These are phyloP conservation scores for Gadus chalcogrammus DNA, from an alignment of 2,113 vertebrate species.

Conservation along the genomic window DNA sequence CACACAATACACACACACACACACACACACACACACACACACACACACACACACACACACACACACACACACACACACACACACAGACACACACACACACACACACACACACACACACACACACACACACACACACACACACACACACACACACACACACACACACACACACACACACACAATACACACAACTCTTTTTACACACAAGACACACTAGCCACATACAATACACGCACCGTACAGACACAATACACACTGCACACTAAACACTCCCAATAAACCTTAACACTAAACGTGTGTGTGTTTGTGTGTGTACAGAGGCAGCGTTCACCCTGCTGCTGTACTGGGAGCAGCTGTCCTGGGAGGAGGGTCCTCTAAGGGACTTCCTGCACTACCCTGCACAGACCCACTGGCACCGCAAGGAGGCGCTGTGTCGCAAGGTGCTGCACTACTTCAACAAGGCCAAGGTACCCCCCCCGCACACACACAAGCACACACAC, in stretches of 20 bases:
- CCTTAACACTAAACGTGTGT: background rate
- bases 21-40: background rate
- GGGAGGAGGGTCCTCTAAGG: slow-evolving; percentile 91
- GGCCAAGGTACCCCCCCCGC: slow-evolving; percentile 81
- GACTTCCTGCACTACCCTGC: slow-evolving; percentile 95
- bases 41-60: background rate
- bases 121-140: too few relatives aligned
- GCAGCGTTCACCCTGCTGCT: slow-evolving; percentile 94
- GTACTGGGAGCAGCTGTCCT: slow-evolving; percentile 96
- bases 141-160: too few relatives aligned
- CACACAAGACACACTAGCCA: too few relatives aligned
- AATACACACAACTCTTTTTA: too few relatives aligned
- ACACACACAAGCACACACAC: background rate
- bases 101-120: too few relatives aligned
- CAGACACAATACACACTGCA: too few relatives aligned
- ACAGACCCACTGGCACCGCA: slow-evolving; percentile 96
- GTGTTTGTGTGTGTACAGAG: slow-evolving; percentile 70
- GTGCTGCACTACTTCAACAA: slow-evolving; percentile 99
- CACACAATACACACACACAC: slow-evolving; percentile 14
- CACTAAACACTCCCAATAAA: background rate
- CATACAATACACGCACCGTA: too few relatives aligned
- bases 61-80: too few relatives aligned
- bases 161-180: too few relatives aligned
- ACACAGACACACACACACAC: too few relatives aligned
- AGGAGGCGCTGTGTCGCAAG: slow-evolving; percentile 92